Conservation (phyloP, 2,113 vertebrate species). For the Mus spicilegus region DNA sequence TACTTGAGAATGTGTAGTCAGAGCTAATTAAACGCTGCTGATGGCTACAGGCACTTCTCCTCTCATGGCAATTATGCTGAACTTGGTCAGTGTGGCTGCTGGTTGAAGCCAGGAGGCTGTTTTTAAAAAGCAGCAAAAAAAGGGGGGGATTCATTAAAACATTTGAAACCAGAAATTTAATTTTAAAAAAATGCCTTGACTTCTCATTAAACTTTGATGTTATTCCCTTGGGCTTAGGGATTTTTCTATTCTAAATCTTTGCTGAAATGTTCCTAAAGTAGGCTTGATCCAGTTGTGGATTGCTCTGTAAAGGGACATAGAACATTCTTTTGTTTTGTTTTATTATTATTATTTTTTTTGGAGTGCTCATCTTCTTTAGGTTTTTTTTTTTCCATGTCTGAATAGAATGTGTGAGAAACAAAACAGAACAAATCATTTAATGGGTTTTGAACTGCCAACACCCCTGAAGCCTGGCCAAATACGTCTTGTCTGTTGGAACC, state of each 20-base stretch:
- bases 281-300: neutral
- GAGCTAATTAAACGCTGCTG: slow-evolving; percentile 63
- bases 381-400: neutral
- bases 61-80: slow-evolving; percentile 32
- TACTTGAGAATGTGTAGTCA: slow-evolving; percentile 57
- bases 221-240: slow-evolving; percentile 48
- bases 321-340: too few species aligned
- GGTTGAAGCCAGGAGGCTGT: slow-evolving; percentile 30
- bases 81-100: slow-evolving; percentile 27
- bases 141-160: slow-evolving; percentile 61
- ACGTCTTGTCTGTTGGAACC: neutral
- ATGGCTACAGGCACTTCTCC: slow-evolving; percentile 34
- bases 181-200: slow-evolving; percentile 60
- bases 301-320: neutral
- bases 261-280: slow-evolving; percentile 31
- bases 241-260: slow-evolving; percentile 62
- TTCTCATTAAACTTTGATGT: slow-evolving; percentile 71
- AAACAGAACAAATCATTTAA: neutral
- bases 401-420: neutral
- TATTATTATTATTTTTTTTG: neutral
- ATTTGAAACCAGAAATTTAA: slow-evolving; percentile 76
- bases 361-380: neutral
- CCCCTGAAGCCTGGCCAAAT: neutral
- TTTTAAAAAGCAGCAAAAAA: slow-evolving; percentile 1
- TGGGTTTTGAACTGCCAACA: neutral